Evolutionary conservation across 2,797 vertebrate species (phyloP).

Genomic region (Pteronotus mesoamericanus): DNA sequence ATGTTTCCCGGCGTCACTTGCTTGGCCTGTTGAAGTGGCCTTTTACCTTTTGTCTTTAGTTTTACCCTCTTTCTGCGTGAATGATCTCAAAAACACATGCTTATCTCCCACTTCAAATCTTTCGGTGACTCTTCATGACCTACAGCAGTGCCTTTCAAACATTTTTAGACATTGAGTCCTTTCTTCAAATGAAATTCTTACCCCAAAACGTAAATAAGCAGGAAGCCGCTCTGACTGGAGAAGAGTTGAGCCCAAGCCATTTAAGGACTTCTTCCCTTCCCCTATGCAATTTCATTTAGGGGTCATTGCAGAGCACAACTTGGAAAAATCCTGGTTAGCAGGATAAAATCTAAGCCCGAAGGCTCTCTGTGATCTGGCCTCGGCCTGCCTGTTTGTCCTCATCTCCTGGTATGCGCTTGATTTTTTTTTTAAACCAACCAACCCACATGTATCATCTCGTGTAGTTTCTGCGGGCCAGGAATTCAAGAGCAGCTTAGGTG

Average conservation of each 20-base stretch:
- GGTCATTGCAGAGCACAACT: background rate
- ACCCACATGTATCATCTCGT: background rate
- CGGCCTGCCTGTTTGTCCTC: background rate
- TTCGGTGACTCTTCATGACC: background rate
- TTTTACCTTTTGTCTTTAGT: background rate
- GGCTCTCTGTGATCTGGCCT: background rate
- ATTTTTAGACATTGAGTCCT: background rate
- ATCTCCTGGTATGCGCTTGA: background rate
- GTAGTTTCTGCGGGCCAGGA: background rate
- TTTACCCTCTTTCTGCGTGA: background rate
- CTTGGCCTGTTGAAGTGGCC: background rate
- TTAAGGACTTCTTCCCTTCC: background rate
- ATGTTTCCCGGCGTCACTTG: background rate
- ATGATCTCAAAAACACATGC: background rate
- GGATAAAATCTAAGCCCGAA: background rate
- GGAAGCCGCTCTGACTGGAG: background rate
- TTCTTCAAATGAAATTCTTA: background rate
- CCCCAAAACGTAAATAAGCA: background rate
- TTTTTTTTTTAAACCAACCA: background rate
- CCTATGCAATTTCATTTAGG: background rate
- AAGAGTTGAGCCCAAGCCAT: background rate
- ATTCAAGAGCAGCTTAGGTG: background rate
- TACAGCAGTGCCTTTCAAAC: background rate
- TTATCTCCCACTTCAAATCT: background rate
- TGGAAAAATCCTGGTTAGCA: background rate